These are phyloP conservation scores for Oconnorella tubifera DNA, from an alignment of 2,888 invertebrate species.

Conservation along the genomic window DNA sequence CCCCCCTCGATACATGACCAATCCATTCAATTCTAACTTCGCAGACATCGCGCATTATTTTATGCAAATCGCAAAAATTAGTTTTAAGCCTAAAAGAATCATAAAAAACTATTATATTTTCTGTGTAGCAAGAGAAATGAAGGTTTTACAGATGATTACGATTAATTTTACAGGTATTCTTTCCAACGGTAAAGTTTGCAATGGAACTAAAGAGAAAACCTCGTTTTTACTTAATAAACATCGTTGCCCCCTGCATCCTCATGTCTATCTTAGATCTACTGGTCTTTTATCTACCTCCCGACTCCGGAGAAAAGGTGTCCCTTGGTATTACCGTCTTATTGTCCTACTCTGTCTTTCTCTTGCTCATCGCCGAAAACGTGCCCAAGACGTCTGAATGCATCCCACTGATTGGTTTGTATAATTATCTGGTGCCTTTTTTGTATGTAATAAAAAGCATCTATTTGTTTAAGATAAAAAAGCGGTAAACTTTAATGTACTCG, in stretches of 20 bases:
- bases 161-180: conserved; percentile 25
- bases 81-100: too few relatives aligned
- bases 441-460: too few relatives aligned
- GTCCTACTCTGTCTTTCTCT: conserved; percentile 45
- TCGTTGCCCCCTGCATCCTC: conserved; percentile 44
- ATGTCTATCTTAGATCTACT: conserved; percentile 42
- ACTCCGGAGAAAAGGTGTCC: conserved; percentile 45
- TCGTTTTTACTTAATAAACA: conserved; percentile 42
- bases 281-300: conserved; percentile 45
- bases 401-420: conserved; percentile 40
- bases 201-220: conserved; percentile 38
- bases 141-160: too few relatives aligned
- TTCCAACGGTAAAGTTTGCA: conserved; percentile 39
- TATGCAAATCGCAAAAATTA: too few relatives aligned
- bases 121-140: too few relatives aligned
- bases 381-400: conserved; percentile 43
- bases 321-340: conserved; percentile 47
- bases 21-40: too few relatives aligned
- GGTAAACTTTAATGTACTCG: too few relatives aligned
- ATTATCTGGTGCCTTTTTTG: too few relatives aligned
- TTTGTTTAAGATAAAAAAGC: too few relatives aligned
- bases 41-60: too few relatives aligned
- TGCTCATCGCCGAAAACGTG: conserved; percentile 44
- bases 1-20: too few relatives aligned
- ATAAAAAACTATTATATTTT: too few relatives aligned